phyloP scores from a whole-genome alignment of 2,888 invertebrate genomes.

The Cosmia pyralina region DNA sequence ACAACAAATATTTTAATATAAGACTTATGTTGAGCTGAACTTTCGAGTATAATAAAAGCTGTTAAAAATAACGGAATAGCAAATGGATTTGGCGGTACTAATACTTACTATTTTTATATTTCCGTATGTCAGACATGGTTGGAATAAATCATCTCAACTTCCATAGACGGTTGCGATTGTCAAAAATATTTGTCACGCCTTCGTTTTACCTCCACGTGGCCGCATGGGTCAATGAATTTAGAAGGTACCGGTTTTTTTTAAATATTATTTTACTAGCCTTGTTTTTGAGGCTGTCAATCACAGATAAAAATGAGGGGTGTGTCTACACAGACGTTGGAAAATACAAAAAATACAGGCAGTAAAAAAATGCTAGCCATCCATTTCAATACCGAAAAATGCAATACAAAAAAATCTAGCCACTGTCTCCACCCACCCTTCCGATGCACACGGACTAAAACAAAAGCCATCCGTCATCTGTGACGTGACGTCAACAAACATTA shows the following conservation, averaged over 20 bases:
- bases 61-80: conserved; percentile 41
- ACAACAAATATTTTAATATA: background rate
- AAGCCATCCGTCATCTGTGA: conserved; percentile 70
- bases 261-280: conserved; percentile 15
- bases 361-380: background rate
- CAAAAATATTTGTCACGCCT: conserved; percentile 7
- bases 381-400: conserved; percentile 22
- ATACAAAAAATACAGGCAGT: background rate
- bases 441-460: conserved; percentile 61
- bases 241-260: background rate
- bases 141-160: conserved; percentile 33
- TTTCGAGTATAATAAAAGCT: background rate
- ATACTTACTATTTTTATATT: conserved; percentile 43
- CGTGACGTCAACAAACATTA: conserved; percentile 72
- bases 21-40: background rate
- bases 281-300: conserved; percentile 16
- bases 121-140: conserved; percentile 46
- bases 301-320: background rate
- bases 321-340: background rate
- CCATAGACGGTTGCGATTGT: conserved; percentile 14
- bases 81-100: conserved; percentile 20
- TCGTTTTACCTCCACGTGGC: conserved; percentile 13
- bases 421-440: conserved; percentile 44
- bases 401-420: background rate
- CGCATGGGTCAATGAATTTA: conserved; percentile 28